phyloP scores from a whole-genome alignment of 2,888 invertebrate species.

The Gasteruption jaculator region DNA sequence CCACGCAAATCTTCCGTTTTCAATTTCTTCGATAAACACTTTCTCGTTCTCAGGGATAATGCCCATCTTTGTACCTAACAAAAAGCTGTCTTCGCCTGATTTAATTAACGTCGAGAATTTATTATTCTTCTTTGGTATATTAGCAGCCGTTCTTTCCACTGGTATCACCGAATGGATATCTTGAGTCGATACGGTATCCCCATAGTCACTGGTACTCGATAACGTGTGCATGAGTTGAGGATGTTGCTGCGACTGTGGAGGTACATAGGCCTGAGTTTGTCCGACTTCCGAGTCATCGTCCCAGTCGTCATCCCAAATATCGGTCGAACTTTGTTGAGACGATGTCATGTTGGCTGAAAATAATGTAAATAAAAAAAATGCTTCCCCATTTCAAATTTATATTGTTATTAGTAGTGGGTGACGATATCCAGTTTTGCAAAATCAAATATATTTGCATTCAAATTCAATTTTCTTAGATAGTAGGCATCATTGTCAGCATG shows the following conservation, averaged over 20 bases:
- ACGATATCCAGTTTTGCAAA: too few relatives aligned
- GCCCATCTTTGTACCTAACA: conserved; percentile 72
- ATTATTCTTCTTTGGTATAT: conserved; percentile 65
- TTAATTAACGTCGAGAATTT: conserved; percentile 88
- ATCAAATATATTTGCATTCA: too few relatives aligned
- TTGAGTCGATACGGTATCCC: conserved; percentile 54
- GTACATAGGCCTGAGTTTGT: conserved; percentile 51
- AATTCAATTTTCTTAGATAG: too few relatives aligned
- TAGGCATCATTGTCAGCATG: too few relatives aligned
- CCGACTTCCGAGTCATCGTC: conserved; percentile 82
- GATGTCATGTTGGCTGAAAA: conserved; percentile 44
- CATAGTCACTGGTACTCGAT: conserved; percentile 41
- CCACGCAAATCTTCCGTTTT: conserved; percentile 76
- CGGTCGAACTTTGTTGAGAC: conserved; percentile 56
- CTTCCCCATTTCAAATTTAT: too few relatives aligned
- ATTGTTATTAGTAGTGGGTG: too few relatives aligned
- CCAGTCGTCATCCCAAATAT: conserved; percentile 85
- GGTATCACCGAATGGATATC: conserved; percentile 58
- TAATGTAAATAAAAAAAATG: too few relatives aligned
- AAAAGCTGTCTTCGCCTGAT: conserved; percentile 84
- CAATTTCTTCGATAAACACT: conserved; percentile 66
- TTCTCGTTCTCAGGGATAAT: conserved; percentile 67
- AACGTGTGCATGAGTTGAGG: conserved; percentile 47
- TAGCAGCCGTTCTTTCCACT: conserved; percentile 54
- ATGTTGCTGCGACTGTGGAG: conserved; percentile 49